Evolutionary conservation across 1,140 invertebrate genomes (phyloP).

Genomic region (Diprion similis): DNA sequence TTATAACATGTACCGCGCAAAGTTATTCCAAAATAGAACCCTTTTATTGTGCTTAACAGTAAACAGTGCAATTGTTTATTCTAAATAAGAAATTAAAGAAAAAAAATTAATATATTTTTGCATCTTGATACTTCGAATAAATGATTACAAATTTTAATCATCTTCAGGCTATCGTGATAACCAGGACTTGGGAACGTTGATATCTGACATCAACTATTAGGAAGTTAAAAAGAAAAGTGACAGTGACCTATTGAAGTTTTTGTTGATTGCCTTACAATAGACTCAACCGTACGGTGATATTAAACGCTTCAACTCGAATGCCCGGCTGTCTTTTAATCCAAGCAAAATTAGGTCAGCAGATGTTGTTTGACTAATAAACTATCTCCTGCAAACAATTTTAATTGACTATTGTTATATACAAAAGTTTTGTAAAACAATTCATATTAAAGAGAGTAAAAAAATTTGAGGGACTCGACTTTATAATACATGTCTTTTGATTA

Average conservation of each 20-base stretch:
- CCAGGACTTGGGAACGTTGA: not conserved
- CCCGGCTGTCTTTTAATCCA: not conserved
- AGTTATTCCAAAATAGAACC: too few relatives aligned
- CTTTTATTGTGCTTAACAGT: too few relatives aligned
- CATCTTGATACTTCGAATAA: too few relatives aligned
- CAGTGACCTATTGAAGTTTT: conserved; percentile 5
- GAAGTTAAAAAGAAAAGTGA: conserved; percentile 2
- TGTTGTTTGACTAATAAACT: not conserved
- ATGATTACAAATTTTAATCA: not conserved
- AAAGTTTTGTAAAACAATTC: not conserved
- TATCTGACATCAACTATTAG: not conserved
- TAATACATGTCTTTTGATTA: not conserved
- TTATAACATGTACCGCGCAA: too few relatives aligned
- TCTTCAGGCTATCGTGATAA: not conserved
- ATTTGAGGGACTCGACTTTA: not conserved
- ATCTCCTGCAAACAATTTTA: not conserved
- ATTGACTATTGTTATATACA: not conserved
- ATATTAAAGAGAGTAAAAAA: not conserved
- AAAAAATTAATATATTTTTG: too few relatives aligned
- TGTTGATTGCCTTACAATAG: not conserved
- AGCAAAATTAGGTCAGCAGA: not conserved
- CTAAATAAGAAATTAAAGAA: too few relatives aligned
- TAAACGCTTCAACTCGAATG: not conserved
- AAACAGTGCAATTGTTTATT: too few relatives aligned
- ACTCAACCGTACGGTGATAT: not conserved